Percentiles rank a stretch among this genome's conserved stretches.
These are phyloP conservation scores for Cosmorhoe ocellata DNA, from an alignment of 2,888 invertebrate species.

Conservation along the genomic window DNA sequence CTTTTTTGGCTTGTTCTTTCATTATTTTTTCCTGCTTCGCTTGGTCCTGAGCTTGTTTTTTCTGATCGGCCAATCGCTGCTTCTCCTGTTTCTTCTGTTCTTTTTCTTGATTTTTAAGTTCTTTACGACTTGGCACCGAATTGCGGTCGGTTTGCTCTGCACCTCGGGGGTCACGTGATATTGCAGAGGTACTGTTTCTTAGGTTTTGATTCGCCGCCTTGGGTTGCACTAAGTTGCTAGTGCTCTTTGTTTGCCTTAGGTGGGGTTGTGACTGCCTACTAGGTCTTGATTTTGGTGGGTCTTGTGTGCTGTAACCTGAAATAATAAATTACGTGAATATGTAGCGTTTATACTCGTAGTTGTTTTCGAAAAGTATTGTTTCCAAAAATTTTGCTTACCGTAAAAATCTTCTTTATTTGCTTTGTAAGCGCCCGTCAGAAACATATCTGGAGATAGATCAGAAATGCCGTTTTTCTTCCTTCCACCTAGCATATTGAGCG, in stretches of 20 bases:
- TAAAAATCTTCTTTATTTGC: slow-evolving; percentile 57
- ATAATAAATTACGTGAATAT: neutral
- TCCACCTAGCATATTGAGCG: slow-evolving; percentile 52
- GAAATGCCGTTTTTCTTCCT: slow-evolving; percentile 43
- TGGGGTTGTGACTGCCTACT: slow-evolving; percentile 22
- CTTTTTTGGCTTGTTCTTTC: slow-evolving; percentile 44
- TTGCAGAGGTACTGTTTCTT: slow-evolving; percentile 49
- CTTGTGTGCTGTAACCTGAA: slow-evolving; percentile 28
- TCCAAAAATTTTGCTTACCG: slow-evolving; percentile 45
- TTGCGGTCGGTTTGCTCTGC: slow-evolving; percentile 34
- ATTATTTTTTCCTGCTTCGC: slow-evolving; percentile 52
- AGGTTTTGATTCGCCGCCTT: slow-evolving; percentile 38
- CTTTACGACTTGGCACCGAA: slow-evolving; percentile 38
- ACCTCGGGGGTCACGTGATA: slow-evolving; percentile 53
- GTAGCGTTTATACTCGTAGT: too few relatives aligned
- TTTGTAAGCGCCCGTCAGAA: slow-evolving; percentile 63
- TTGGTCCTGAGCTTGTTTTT: slow-evolving; percentile 48
- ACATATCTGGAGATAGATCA: slow-evolving; percentile 42
- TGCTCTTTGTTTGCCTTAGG: slow-evolving; percentile 53
- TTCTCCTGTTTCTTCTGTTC: slow-evolving; percentile 60
- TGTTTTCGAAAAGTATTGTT: too few relatives aligned
- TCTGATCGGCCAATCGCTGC: slow-evolving; percentile 47
- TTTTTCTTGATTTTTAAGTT: slow-evolving; percentile 39
- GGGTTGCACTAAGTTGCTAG: slow-evolving; percentile 46
- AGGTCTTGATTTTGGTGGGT: slow-evolving; percentile 45